Base-by-base conservation (phyloP, 2,888 invertebrate genomes). In the Ganaspis brasiliensis region DNA sequence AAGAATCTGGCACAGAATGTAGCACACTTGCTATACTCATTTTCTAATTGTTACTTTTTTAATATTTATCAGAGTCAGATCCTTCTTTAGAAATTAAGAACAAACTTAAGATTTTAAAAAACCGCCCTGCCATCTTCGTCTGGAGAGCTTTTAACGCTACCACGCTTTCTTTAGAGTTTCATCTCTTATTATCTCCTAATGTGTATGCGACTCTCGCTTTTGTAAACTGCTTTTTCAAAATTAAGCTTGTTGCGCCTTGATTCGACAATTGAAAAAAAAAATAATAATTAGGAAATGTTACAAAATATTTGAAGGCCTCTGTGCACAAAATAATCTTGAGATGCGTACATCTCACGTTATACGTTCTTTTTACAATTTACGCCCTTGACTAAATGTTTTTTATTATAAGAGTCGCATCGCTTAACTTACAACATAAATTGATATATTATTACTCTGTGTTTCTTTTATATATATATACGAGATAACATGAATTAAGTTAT, bases 391-490 rank as follows among this genome's bases (percentile, higher is more conserved):
- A 67, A 6, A 67, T 67, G 45, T 67, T 67, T 67, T 67, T 67
- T 67, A 45, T n/a, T 80, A 78, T 80, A 76, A 40, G 84, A 85
- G 83, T 86, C 86, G 87, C 87, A 85, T 85, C 84, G 85, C 84
- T 83, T 73, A 84, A 77, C 79, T 82, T 74, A 82, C 79, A 82
- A 73, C 82, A 52, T 80, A 82, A 84, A 85, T 87, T 84, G 84
- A 84, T 86, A 86, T 86, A 82, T 86, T 84, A 82, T 86, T 84
- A 85, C 86, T 89, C 87, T 86, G 85, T 87, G 85, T 89, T 89
- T 86, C 87, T 87, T 86, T 86, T 86, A 87, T 83, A 87, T 86
- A 86, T 86, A 84, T 84, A 81, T n/a, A 45, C 74, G 80, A 73
- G 40, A 79, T 72, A 84, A 83, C 82, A 81, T 82, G 81, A 85